These are phyloP conservation scores for Ceratitis capitata DNA, from an alignment of 1,140 invertebrate species.

Conservation along the genomic window DNA sequence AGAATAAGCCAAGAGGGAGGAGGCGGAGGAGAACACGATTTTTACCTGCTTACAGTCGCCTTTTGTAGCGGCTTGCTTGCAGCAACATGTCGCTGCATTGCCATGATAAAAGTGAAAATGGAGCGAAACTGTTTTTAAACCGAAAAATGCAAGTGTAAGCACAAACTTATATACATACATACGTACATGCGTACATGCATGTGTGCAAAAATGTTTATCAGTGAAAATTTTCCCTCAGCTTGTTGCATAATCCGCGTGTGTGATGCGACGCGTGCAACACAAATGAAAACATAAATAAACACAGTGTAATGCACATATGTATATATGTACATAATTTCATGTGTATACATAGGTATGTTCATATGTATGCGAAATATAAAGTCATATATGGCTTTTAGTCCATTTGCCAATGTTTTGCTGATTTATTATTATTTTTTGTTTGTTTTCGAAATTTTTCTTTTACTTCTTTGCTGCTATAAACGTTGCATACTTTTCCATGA, in stretches of 20 bases:
- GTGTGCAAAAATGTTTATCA: not conserved
- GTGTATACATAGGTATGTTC: not conserved
- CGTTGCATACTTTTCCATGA: not conserved
- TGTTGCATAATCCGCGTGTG: constrained; percentile 25
- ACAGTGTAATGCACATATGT: not conserved
- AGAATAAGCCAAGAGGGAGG: not conserved
- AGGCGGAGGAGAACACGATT: not conserved
- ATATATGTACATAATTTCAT: not conserved
- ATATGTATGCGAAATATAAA: not conserved
- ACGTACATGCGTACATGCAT: not conserved
- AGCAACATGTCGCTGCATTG: constrained; percentile 20
- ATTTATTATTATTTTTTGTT: not conserved
- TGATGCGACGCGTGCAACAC: constrained; percentile 8
- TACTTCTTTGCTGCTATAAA: not conserved
- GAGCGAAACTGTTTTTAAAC: not conserved
- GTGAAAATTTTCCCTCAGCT: not conserved
- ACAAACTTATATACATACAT: not conserved
- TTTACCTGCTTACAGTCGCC: not conserved
- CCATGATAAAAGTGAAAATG: constrained; percentile 32
- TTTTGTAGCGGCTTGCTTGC: too few relatives aligned
- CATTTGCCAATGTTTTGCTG: not conserved
- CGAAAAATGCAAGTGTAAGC: not conserved
- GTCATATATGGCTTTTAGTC: not conserved
- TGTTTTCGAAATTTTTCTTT: not conserved
- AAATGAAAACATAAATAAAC: not conserved